These are phyloP conservation scores for Neopipo cinnamomea DNA, from an alignment of 2,113 vertebrate genomes.

Conservation along the genomic window DNA sequence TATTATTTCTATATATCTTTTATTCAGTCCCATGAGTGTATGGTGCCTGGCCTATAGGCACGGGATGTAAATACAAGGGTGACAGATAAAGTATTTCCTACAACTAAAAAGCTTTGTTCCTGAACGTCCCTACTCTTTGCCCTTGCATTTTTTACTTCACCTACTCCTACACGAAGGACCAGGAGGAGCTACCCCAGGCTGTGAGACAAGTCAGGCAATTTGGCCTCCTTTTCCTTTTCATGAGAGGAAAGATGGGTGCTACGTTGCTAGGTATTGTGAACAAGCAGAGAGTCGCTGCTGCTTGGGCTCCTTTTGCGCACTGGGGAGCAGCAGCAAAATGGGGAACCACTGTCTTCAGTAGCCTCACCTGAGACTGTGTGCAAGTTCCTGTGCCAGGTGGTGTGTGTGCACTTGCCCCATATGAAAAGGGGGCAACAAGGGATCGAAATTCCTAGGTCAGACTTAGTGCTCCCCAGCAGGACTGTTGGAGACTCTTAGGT, in stretches of 20 bases:
- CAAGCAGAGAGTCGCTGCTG: not conserved
- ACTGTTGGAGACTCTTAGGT: not conserved
- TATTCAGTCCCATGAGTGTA: not conserved
- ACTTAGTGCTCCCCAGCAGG: accelerated
- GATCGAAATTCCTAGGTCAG: not conserved
- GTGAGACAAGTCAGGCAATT: not conserved
- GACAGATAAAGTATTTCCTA: not conserved
- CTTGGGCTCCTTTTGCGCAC: not conserved
- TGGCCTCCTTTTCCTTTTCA: not conserved
- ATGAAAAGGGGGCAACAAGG: not conserved
- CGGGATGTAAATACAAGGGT: not conserved
- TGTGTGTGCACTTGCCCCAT: not conserved
- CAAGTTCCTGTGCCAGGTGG: not conserved
- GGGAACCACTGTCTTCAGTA: not conserved
- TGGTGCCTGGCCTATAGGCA: not conserved
- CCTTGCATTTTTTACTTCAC: not conserved
- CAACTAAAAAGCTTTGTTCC: not conserved
- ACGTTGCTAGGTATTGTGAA: not conserved
- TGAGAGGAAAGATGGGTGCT: not conserved
- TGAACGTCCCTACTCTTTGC: not conserved
- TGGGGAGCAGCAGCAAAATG: not conserved
- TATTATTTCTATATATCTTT: not conserved
- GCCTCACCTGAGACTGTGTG: not conserved
- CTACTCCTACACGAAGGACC: not conserved
- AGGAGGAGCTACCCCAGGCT: not conserved